Conservation (phyloP, 2,888 invertebrate genomes). For the Hyppa rectilinea region DNA sequence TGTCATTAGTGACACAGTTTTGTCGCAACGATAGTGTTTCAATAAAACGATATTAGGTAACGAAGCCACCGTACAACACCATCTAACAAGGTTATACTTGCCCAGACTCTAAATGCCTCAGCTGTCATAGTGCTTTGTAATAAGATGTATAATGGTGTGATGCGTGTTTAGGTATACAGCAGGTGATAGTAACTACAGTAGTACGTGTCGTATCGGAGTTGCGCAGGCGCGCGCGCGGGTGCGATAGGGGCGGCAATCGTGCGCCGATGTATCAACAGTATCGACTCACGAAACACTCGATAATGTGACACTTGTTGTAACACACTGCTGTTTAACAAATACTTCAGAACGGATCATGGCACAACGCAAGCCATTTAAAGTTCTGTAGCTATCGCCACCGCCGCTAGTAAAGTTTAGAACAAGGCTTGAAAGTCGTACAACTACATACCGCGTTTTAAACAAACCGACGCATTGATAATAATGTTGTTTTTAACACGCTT, state of each 20-base stretch:
- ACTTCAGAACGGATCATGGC: too few relatives aligned
- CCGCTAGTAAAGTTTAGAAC: neutral
- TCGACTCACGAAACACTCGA: conserved; percentile 41
- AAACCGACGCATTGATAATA: too few relatives aligned
- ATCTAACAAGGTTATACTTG: conserved; percentile 25
- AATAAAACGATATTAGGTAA: conserved; percentile 78
- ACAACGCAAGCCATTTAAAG: too few relatives aligned
- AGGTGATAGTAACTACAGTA: neutral
- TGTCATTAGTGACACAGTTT: conserved; percentile 72
- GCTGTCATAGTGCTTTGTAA: conserved; percentile 29
- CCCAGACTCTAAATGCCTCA: neutral
- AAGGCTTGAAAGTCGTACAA: neutral
- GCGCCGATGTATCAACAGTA: conserved; percentile 31
- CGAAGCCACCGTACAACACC: conserved; percentile 77
- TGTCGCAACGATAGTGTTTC: conserved; percentile 75
- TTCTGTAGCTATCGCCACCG: too few relatives aligned
- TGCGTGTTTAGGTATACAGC: neutral
- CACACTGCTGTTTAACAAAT: conserved; percentile 7
- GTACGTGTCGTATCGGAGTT: conserved; percentile 60
- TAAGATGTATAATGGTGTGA: conserved; percentile 34
- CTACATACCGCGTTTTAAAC: too few relatives aligned
- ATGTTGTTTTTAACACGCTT: too few relatives aligned
- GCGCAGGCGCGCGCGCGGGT: conserved; percentile 27
- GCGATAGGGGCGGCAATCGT: conserved; percentile 50
- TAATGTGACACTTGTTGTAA: conserved; percentile 38